Evolutionary conservation across 2,888 invertebrate genomes (phyloP), one percentile per base, ranked within the genome.

Genomic region (Steinernema hermaphroditum): DNA sequence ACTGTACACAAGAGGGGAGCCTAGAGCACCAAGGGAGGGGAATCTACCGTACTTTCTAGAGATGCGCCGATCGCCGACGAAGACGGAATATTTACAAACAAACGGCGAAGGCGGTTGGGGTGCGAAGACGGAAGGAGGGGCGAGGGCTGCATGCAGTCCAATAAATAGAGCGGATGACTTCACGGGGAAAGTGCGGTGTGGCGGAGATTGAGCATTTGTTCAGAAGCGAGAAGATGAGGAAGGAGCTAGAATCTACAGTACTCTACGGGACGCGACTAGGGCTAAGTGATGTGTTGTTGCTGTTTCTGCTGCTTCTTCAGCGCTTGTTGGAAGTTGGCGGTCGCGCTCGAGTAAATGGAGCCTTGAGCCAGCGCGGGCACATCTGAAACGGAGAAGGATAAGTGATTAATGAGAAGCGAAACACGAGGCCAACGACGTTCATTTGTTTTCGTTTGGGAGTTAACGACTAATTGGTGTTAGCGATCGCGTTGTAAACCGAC

Each of bases 11-110:
- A 54, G 27, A 54, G 27, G 19, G 19, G 54, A 54, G 46, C 46
- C 46, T 46, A 46, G 46, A 46, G 54, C 54, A 54, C 54, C 54
- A 54, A 54, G 4, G 27, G 22, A 54, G 2, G 49, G 6, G 49
- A 22, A 22, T 54, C 54, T 54, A 54, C 54, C 54, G 54, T 54
- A 54, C 54, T 54, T 46, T 54, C 54, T 54, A 54, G 27, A 6
- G 54, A 19, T 2, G 14, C 54, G 54, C 14, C 54, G 54, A 54
- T 27, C 46, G 27, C 6, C 54, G 54, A 54, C 54, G 41, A 41
- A n/a, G 6, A 46, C 46, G 46, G 46, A 54, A 54, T 54, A 54
- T 54, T 14, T 54, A 54, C 54, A 54, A 54, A 54, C 54, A 54
- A 54, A 16, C 4, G 16, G 27, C n/a, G 27, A 54, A 27, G 54